These are phyloP conservation scores for Ligdia adustata DNA, from an alignment of 2,888 invertebrate genomes.

Conservation along the genomic window DNA sequence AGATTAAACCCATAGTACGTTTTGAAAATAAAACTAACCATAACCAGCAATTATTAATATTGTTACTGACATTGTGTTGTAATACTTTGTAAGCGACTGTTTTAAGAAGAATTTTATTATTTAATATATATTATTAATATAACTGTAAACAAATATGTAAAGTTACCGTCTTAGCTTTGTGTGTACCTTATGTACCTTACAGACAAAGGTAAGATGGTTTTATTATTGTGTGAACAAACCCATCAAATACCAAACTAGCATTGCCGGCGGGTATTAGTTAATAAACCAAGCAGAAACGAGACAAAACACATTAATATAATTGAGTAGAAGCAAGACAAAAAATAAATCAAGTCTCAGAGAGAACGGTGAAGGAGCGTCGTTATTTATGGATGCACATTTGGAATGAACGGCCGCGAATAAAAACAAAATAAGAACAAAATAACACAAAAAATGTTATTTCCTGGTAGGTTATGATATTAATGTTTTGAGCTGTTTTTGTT, in stretches of 20 bases:
- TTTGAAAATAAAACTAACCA: too few species aligned
- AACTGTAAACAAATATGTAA: too few species aligned
- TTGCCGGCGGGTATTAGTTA: conserved; percentile 67
- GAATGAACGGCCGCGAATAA: conserved; percentile 76
- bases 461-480: conserved; percentile 66
- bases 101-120: too few species aligned
- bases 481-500: conserved; percentile 38
- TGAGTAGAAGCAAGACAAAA: conserved; percentile 64
- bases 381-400: conserved; percentile 84
- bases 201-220: too few species aligned
- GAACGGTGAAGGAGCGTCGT: conserved; percentile 70
- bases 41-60: too few species aligned
- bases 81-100: too few species aligned
- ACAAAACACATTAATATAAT: conserved; percentile 51
- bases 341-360: conserved; percentile 65
- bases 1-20: too few species aligned
- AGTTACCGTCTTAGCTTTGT: too few species aligned
- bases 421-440: conserved; percentile 44
- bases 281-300: conserved; percentile 66
- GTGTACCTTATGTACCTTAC: too few species aligned
- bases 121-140: too few species aligned
- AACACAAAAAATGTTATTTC: conserved; percentile 48
- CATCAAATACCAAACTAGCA: conserved; percentile 26
- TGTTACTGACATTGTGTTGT: too few species aligned
- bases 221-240: conserved; percentile 1